phyloP scores from a whole-genome alignment of 1,140 invertebrate species.

The Muscidifurax raptorellus region DNA sequence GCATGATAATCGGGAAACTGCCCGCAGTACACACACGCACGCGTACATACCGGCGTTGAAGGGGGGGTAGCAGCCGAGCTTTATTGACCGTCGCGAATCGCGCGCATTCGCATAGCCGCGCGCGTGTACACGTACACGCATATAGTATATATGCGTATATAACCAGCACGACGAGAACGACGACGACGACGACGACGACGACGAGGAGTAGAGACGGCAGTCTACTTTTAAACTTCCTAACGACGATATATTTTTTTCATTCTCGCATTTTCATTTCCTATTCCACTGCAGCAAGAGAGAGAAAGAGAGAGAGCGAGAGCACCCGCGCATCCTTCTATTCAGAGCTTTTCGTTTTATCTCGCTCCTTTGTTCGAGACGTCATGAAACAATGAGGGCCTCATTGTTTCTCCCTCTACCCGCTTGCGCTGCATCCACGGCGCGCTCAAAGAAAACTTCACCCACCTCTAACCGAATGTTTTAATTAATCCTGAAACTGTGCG shows the following conservation, averaged over 20 bases:
- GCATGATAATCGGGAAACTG: conserved; percentile 2
- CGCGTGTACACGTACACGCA: neutral
- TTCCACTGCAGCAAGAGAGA: too few relatives aligned
- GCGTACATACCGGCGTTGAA: neutral
- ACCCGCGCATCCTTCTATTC: neutral
- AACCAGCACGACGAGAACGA: neutral
- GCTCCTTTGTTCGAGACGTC: conserved; percentile 52
- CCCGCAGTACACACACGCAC: neutral
- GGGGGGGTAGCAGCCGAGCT: neutral
- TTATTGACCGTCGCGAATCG: conserved; percentile 8
- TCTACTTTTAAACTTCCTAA: conserved; percentile 2
- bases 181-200: too few relatives aligned
- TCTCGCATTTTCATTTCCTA: conserved; percentile 2
- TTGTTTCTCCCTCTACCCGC: conserved; percentile 38
- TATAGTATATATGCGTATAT: neutral
- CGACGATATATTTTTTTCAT: conserved; percentile 17
- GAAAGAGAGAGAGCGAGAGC: too few relatives aligned
- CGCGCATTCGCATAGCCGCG: neutral
- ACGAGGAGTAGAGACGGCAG: neutral
- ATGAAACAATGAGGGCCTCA: conserved; percentile 57
- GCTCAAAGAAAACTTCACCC: conserved; percentile 17
- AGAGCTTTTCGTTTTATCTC: conserved; percentile 27
- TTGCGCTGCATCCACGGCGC: too few relatives aligned
- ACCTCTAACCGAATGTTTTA: conserved; percentile 24
- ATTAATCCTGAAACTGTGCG: neutral